Base-by-base conservation (phyloP, 2,888 invertebrate species). In the Euzetes globulus region DNA sequence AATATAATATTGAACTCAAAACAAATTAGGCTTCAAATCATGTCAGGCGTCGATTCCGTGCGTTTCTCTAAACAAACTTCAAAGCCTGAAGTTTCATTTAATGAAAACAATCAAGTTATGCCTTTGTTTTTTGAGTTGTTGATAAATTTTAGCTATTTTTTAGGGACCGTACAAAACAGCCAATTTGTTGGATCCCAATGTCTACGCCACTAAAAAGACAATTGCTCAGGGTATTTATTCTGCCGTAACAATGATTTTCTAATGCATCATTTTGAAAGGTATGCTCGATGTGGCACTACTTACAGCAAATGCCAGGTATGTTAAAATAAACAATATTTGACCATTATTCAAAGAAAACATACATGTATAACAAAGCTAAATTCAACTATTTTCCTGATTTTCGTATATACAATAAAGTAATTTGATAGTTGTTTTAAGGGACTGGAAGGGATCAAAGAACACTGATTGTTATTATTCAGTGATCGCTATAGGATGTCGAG, bases 241-340 rank as follows among this genome's bases (percentile, higher is more conserved):
- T 50, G 19, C 13, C 2, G 13, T 25, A 50, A 11, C 17, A 17
- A 27, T 29, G 29, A 41, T 11, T 19, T 50, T 11, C n/a, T 50
- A 50, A 9, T 50, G 17, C 9, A 7, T n/a, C 4, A 6, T 29
- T 17, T 27, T 29, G 0, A 33, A 63, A 73, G 73, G 74, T 13
- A 71, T 78, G 73, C 68, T 78, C 63, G 78, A 78, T 72, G 70
- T 78, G 47, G 77, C 78, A 0, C 72, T 78, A 15, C 52, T 78
- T 17, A 78, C 77, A 33, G 77, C 78, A 47, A 78, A 78, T 75
- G 78, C 77, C 11, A 74, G 74, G 74, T 74, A 58, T n/a, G n/a
- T n/a, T n/a, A n/a, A n/a, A n/a, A n/a, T n/a, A n/a, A n/a, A n/a
- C n/a, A n/a, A n/a, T n/a, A n/a, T n/a, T n/a, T n/a, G n/a, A n/a